Conservation (phyloP, 2,113 vertebrate species). For the Indicator maculatus region DNA sequence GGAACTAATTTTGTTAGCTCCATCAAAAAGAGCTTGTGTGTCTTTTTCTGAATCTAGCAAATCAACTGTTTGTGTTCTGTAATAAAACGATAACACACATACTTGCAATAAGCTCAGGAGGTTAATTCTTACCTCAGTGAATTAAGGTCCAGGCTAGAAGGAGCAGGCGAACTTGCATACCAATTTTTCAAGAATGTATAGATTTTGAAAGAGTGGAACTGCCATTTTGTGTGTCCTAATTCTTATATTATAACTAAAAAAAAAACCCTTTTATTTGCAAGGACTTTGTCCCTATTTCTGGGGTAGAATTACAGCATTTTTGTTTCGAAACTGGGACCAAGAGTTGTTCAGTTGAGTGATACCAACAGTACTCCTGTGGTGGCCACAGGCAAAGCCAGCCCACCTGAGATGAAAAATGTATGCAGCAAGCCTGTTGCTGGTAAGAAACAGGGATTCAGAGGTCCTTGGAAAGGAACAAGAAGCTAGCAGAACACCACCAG, state of each 20-base stretch:
- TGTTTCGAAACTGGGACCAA: not conserved
- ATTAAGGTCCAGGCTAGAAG: not conserved
- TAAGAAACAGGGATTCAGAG: not conserved
- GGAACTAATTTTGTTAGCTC: constrained; percentile 55
- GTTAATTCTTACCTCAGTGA: not conserved
- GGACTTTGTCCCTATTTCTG: not conserved
- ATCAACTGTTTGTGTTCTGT: not conserved
- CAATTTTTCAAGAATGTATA: not conserved
- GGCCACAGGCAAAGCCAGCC: not conserved
- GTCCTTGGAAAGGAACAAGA: not conserved
- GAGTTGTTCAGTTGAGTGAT: not conserved
- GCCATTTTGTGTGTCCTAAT: not conserved
- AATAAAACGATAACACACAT: not conserved
- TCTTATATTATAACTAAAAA: not conserved
- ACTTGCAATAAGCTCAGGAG: not conserved
- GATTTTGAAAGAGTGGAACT: not conserved
- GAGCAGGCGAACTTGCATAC: not conserved
- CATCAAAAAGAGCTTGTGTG: constrained; percentile 1
- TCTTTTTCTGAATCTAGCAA: constrained; percentile 21
- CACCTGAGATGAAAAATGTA: not conserved
- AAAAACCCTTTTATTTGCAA: not conserved
- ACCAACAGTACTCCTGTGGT: not conserved
- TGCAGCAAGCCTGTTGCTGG: not conserved
- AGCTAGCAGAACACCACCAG: not conserved
- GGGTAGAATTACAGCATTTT: not conserved